Percentiles rank a stretch among this genome's conserved stretches.
Evolutionary conservation across 2,797 vertebrate genomes (phyloP).

Genomic region (Pipistrellus kuhlii): DNA sequence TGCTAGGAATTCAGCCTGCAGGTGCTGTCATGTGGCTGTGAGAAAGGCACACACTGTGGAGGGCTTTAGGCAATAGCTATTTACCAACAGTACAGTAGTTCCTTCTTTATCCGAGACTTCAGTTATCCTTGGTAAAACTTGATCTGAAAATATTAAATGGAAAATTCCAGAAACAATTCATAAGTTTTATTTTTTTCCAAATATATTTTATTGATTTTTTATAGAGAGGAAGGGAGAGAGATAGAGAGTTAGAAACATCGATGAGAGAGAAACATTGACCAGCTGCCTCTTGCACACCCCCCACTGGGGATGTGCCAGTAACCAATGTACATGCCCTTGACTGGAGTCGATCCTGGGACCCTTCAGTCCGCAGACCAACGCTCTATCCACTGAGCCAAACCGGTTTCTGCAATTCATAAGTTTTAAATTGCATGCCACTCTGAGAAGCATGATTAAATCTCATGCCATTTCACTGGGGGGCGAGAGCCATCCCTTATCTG

Average conservation of each 20-base stretch:
- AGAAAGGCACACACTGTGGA: neutral
- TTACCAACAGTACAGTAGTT: too few species aligned
- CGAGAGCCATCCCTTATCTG: neutral
- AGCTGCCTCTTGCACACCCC: too few species aligned
- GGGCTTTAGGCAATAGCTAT: neutral
- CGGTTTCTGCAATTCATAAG: neutral
- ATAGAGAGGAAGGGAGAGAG: too few species aligned
- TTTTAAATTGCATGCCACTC: neutral
- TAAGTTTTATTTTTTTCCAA: neutral
- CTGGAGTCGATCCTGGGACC: too few species aligned
- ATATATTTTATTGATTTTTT: too few species aligned
- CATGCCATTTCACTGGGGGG: neutral
- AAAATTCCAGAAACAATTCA: neutral
- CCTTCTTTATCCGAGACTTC: neutral
- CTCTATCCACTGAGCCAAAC: too few species aligned
- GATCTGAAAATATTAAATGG: neutral
- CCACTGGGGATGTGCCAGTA: too few species aligned
- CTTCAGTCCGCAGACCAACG: too few species aligned
- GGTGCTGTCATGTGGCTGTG: neutral
- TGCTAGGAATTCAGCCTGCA: neutral
- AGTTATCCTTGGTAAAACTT: neutral
- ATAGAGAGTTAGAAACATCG: too few species aligned
- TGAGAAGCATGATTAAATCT: neutral
- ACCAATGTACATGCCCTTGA: too few species aligned
- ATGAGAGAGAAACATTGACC: too few species aligned